Evolutionary conservation across 2,888 invertebrate genomes (phyloP).

Genomic region (Pollenia amentaria): DNA sequence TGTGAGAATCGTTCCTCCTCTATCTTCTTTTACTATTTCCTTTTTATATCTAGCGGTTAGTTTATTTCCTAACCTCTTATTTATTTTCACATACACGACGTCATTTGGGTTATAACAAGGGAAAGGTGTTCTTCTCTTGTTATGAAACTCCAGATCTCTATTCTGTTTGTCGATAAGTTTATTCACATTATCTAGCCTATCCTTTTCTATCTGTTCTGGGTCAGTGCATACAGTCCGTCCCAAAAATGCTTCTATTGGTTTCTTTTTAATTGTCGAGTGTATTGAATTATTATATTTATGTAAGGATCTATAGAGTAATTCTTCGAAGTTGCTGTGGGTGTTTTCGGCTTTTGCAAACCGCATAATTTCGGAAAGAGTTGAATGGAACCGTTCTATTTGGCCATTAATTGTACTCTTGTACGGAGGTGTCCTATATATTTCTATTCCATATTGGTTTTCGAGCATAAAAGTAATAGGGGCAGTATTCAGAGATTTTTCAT

Average conservation of each 20-base stretch:
- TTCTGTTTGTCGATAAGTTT: conserved; percentile 11
- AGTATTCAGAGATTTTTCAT: conserved; percentile 31
- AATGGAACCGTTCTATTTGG: conserved; percentile 28
- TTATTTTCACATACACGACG: background rate
- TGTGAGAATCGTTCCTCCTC: background rate
- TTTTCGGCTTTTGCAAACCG: background rate
- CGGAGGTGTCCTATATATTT: conserved; percentile 26
- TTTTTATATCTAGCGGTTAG: conserved; percentile 10
- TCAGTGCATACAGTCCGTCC: background rate
- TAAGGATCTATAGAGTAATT: background rate
- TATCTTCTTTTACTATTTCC: background rate
- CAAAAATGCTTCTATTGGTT: conserved; percentile 23
- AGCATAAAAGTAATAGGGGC: conserved; percentile 21
- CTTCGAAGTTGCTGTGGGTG: background rate
- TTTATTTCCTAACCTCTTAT: conserved; percentile 13
- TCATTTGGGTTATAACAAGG: background rate
- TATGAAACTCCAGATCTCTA: background rate
- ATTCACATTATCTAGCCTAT: background rate
- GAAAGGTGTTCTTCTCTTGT: background rate
- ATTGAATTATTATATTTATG: conserved; percentile 12
- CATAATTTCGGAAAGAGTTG: conserved; percentile 11
- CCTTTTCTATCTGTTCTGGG: conserved; percentile 5
- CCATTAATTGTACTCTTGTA: conserved; percentile 13
- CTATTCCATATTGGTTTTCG: conserved; percentile 16
- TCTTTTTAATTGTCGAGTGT: conserved; percentile 11